phyloP scores from a whole-genome alignment of 2,888 invertebrate species.

The Andrena dorsata region DNA sequence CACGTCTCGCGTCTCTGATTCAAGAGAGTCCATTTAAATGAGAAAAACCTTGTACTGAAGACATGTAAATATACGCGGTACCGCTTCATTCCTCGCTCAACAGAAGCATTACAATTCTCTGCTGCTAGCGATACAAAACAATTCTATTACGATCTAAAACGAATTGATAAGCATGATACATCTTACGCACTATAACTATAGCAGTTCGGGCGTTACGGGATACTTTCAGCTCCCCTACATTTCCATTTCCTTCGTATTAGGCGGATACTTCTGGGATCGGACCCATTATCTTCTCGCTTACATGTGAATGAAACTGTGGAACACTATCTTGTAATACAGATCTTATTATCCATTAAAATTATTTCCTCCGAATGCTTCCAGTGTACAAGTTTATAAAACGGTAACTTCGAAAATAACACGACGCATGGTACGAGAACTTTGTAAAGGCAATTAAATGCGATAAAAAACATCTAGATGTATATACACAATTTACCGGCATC shows the following conservation, averaged over 20 bases:
- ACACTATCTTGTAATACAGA: constrained; percentile 1
- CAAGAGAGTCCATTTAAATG: constrained; percentile 22
- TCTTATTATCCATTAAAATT: constrained; percentile 24
- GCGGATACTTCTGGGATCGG: constrained; percentile 17
- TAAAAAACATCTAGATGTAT: constrained; percentile 7
- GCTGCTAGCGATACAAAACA: constrained; percentile 9
- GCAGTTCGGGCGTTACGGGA: constrained; percentile 9
- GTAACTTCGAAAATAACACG: constrained; percentile 5
- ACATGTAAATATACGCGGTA: constrained; percentile 12
- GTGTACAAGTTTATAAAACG: constrained; percentile 24
- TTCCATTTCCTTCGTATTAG: constrained; percentile 32
- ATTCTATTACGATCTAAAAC: constrained; percentile 11
- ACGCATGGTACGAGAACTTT: not conserved
- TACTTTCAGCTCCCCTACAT: constrained; percentile 15
- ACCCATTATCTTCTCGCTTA: not conserved
- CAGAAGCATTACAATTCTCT: constrained; percentile 17
- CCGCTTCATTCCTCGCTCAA: constrained; percentile 16
- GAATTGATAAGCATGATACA: constrained; percentile 17
- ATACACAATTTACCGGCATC: constrained; percentile 5
- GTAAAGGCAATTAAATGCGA: not conserved
- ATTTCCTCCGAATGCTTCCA: not conserved
- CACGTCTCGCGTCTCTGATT: constrained; percentile 15
- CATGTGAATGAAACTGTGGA: not conserved
- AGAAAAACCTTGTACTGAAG: constrained; percentile 34
- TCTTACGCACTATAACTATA: constrained; percentile 14